phyloP scores from a whole-genome alignment of 2,113 vertebrate species.

The Aegypius monachus region DNA sequence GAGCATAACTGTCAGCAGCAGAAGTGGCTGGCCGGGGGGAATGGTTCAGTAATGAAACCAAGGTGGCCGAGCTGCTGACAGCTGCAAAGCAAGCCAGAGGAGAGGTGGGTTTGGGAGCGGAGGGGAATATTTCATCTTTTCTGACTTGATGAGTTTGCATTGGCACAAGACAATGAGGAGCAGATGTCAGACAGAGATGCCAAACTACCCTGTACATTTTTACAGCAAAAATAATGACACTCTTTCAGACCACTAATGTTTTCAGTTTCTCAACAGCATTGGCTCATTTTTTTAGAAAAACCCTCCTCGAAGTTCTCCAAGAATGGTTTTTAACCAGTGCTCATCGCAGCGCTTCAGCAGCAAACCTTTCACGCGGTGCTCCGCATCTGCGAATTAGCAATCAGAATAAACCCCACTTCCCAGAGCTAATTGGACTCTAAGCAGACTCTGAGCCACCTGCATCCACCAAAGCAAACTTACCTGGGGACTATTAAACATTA shows the following conservation, averaged over 20 bases:
- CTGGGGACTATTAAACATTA: constrained; percentile 51
- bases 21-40: constrained; percentile 9
- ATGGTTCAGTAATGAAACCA: background rate
- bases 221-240: constrained; percentile 36
- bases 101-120: constrained; percentile 39
- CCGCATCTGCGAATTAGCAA: constrained; percentile 33
- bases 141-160: constrained; percentile 57
- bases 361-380: background rate
- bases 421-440: constrained; percentile 37
- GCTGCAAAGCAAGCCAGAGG: constrained; percentile 19
- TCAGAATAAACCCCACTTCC: background rate
- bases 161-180: constrained; percentile 55
- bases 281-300: background rate
- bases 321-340: background rate
- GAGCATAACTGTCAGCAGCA: constrained; percentile 59
- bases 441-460: constrained; percentile 19
- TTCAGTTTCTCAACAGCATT: background rate
- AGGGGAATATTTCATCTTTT: constrained; percentile 50
- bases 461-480: constrained; percentile 60
- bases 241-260: background rate
- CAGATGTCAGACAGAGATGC: constrained; percentile 47
- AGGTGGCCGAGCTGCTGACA: constrained; percentile 53
- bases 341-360: constrained; percentile 7
- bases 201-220: constrained; percentile 41
- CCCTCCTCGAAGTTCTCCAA: background rate